Evolutionary conservation across 2,113 vertebrate species (phyloP).

Genomic region (Ptychochromis oligacanthus): DNA sequence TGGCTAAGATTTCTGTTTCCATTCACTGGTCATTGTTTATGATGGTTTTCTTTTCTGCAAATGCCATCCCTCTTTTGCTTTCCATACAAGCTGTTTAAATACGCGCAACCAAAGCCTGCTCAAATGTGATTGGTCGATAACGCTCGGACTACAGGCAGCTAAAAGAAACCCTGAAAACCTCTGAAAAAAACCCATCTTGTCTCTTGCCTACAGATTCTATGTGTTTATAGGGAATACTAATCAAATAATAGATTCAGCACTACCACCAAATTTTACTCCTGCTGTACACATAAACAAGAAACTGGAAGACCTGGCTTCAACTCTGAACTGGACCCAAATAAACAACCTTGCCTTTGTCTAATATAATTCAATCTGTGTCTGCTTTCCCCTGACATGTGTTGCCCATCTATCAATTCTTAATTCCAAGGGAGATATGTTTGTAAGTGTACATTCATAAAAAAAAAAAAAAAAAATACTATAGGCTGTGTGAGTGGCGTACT

Average conservation of each 20-base stretch:
- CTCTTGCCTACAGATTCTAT: background rate
- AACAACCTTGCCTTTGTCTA: background rate
- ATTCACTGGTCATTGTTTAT: rapidly evolving
- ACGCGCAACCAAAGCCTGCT: too few species aligned
- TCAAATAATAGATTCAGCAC: background rate
- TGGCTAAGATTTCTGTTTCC: background rate
- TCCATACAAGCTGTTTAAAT: too few species aligned
- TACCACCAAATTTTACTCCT: background rate
- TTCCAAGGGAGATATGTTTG: background rate
- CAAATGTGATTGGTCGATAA: too few species aligned
- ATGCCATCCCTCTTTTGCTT: too few species aligned
- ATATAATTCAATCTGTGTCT: background rate
- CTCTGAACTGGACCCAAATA: background rate
- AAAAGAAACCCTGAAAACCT: background rate
- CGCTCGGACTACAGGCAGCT: background rate
- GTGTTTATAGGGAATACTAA: background rate
- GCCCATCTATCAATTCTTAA: background rate
- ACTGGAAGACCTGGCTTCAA: background rate
- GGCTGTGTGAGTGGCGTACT: background rate
- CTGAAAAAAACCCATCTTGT: background rate
- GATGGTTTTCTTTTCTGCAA: too few species aligned
- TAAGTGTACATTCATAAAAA: background rate
- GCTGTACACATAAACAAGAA: background rate
- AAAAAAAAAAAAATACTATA: background rate
- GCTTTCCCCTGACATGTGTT: background rate